Base-by-base conservation (phyloP, 2,797 vertebrate genomes). In the Prunella strophiata region DNA sequence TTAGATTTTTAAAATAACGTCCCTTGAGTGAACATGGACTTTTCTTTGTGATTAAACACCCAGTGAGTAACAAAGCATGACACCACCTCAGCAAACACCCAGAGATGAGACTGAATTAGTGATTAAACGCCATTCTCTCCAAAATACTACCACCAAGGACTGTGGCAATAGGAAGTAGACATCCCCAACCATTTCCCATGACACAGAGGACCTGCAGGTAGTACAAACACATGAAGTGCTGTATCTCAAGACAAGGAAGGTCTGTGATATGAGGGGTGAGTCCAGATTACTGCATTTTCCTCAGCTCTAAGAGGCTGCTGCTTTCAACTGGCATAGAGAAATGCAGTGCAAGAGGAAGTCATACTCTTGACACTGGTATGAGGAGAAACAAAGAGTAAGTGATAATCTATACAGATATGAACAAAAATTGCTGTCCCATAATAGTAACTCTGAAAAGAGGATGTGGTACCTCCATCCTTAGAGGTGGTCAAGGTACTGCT, bases 1-100 rank as follows among this genome's bases (percentile, higher is more conserved):
- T 76, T 3, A 34, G 17, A 38, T 62, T 67, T 77, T 25, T 19
- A 19, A 85, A 67, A 0, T 23, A 67, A 16, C 0, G 0, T 16
- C 38, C 23, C n/a, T 42, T 59, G 14, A 61, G 34, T 8, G 13
- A 91, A 38, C 0, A 0, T 5, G 20, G 29, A 55, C 10, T 25
- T 22, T 73, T 62, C 29, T 70, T 40, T 5, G 1, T 26, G 48
- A 74, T 32, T 36, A 51, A 85, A 75, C 25, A 63, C 10, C 34
- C 52, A 47, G 40, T 36, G 67, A 63, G n/a, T 32, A 91, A 51
- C 17, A 43, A 59, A 86, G 36, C 54, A 40, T 10, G 14, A 66
- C 19, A 38, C 2, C 22, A 10, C 21, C 36, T 57, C 71, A 67
- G 47, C 18, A 68, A 84, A 84, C 36, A 47, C 22, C 20, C 47